Conservation (phyloP, 2,797 vertebrate genomes). For the Pterois miles region DNA sequence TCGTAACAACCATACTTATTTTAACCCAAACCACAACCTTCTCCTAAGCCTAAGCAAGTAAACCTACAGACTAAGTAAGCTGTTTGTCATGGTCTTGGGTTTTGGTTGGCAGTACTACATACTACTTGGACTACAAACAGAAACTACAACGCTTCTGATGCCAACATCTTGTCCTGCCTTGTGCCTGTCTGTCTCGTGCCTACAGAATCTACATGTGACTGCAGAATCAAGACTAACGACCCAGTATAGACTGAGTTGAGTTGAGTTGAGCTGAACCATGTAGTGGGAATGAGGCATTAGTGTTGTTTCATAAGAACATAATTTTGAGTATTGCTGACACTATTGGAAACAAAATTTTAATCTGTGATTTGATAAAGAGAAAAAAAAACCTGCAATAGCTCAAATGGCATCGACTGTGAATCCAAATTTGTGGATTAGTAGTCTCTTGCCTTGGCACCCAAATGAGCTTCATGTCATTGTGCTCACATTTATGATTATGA, state of each 20-base stretch:
- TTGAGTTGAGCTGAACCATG: background rate
- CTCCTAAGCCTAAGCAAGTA: too few species aligned
- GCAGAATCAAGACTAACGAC: background rate
- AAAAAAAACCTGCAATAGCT: background rate
- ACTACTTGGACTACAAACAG: too few species aligned
- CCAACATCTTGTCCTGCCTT: too few species aligned
- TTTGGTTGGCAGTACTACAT: too few species aligned
- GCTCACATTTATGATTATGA: background rate
- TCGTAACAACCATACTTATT: too few species aligned
- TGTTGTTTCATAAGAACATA: background rate
- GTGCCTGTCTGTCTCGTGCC: too few species aligned
- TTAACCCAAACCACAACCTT: too few species aligned
- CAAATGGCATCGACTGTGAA: background rate
- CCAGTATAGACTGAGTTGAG: background rate
- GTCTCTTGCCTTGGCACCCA: background rate
- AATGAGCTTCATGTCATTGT: background rate
- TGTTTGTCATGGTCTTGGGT: too few species aligned
- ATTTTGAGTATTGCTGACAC: background rate
- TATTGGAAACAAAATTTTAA: background rate
- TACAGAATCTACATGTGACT: too few species aligned
- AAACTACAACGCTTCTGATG: too few species aligned
- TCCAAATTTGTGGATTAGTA: background rate
- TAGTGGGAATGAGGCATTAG: background rate
- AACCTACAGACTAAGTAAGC: too few species aligned
- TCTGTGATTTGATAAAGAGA: background rate